phyloP scores from a whole-genome alignment of 64 coral and sea anemone genomes.

The Platygyra sinensis region DNA sequence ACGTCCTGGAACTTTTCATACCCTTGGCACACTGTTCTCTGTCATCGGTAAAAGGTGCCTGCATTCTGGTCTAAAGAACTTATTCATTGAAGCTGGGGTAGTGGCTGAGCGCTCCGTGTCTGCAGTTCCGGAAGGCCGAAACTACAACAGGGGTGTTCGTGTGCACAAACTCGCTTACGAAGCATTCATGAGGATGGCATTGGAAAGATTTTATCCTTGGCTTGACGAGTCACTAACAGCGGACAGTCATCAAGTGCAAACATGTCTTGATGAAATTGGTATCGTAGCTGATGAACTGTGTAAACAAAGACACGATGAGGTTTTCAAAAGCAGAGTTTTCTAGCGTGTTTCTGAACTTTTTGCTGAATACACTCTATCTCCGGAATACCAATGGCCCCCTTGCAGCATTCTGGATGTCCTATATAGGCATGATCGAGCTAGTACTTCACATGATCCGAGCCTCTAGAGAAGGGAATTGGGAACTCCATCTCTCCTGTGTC shows the following conservation, averaged over 20 bases:
- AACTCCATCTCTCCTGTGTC: background rate
- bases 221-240: background rate
- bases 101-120: background rate
- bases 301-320: background rate
- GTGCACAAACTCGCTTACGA: slow-evolving; percentile 45
- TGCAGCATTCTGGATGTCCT: slow-evolving; percentile 61
- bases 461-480: background rate
- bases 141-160: slow-evolving; percentile 48
- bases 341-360: slow-evolving; percentile 1
- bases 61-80: no score
- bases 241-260: no score
- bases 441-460: slow-evolving; percentile 13
- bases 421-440: slow-evolving; percentile 36
- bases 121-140: slow-evolving; percentile 8
- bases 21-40: background rate
- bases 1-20: background rate
- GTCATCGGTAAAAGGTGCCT: background rate
- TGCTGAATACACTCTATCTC: slow-evolving; percentile 22
- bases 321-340: slow-evolving; percentile 32
- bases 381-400: slow-evolving; percentile 27
- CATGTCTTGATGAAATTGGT: no score
- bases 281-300: no score
- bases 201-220: slow-evolving; percentile 28
- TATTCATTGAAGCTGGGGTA: slow-evolving; percentile 23
- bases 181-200: slow-evolving; percentile 35